Base-by-base conservation (phyloP, 1,140 invertebrate species). In the Odontomachus brunneus region DNA sequence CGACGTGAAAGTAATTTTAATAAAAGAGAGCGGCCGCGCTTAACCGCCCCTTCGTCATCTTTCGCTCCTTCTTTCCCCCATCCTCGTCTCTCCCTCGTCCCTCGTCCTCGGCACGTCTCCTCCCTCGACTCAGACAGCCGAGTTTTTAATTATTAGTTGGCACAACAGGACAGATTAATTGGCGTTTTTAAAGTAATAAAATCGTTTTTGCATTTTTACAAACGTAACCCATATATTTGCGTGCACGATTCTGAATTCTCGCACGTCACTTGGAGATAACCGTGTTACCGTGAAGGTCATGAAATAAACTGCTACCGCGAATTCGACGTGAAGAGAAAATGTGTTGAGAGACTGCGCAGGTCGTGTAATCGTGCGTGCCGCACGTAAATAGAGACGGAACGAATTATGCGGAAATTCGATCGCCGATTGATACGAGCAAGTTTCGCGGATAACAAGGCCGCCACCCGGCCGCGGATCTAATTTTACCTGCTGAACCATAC, bases 401-500 rank as follows among this genome's bases (percentile, higher is more conserved):
- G 38, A 44, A 44, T 44, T 44, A 44, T 44, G 38, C 38, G 38
- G 19, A 69, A 78, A 78, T 78, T 78, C 55, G 55, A 80, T 80
- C 22, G 55, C 14, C 24, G 17, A 33, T 71, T 80, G 57, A 80
- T 80, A 71, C 66, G 65, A 11, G 38, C 51, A 2, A 59, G 69
- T 65, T 63, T 80, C 69, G 51, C 44, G 17, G 51, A 2, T 69
- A 80, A 71, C 65, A 80, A 44, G 38, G 38, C 38, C 9, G 38
- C 9, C 38, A 1, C 38, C 38, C 29, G 49, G 22, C 33, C 73
- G 44, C 75, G 66, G 51, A 80, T 80, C 69, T 67, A 69, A 80
- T 80, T 80, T 80, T 80, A 69, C 22, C 51, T 69, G 75, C 75
- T 80, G 51, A 48, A 71, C 75, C 75, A 80, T 80, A 71, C 51